Conservation (phyloP, 1,140 invertebrate species). For the Drosophila arizonae region DNA sequence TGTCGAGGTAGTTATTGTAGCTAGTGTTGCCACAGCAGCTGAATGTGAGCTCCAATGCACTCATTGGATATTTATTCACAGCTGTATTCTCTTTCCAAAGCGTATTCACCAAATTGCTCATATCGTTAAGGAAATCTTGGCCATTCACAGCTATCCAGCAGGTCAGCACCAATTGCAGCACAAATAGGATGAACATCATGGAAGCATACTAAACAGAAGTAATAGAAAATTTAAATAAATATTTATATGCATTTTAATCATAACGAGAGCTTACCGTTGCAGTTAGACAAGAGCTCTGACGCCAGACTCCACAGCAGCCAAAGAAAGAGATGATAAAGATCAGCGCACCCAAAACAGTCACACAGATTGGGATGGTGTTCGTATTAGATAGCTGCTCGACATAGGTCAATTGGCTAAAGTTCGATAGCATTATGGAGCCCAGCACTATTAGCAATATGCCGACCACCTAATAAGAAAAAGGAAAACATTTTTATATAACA, state of each 20-base stretch:
- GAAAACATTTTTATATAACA: not conserved
- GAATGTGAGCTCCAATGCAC: constrained; percentile 75
- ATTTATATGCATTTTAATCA: constrained; percentile 21
- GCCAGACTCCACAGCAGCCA: constrained; percentile 92
- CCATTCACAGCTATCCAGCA: constrained; percentile 85
- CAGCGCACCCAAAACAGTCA: constrained; percentile 88
- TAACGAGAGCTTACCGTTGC: constrained; percentile 85
- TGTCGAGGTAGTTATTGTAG: constrained; percentile 76
- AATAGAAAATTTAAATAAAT: constrained; percentile 41
- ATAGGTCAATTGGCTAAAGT: constrained; percentile 83
- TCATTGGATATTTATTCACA: constrained; percentile 41
- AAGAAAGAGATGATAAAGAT: constrained; percentile 91
- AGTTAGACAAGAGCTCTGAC: constrained; percentile 91
- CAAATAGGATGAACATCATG: constrained; percentile 86
- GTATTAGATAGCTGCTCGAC: constrained; percentile 82
- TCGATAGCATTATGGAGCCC: constrained; percentile 84
- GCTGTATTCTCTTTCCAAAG: constrained; percentile 54
- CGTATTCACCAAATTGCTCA: constrained; percentile 80
- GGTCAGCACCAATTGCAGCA: constrained; percentile 86
- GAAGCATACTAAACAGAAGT: constrained; percentile 85
- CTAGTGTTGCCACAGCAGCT: constrained; percentile 86
- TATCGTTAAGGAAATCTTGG: constrained; percentile 78
- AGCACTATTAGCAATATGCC: constrained; percentile 86
- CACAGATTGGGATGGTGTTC: constrained; percentile 85
- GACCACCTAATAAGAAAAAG: constrained; percentile 83